Conservation (phyloP, 2,113 vertebrate species). For the Microtus montanus region DNA sequence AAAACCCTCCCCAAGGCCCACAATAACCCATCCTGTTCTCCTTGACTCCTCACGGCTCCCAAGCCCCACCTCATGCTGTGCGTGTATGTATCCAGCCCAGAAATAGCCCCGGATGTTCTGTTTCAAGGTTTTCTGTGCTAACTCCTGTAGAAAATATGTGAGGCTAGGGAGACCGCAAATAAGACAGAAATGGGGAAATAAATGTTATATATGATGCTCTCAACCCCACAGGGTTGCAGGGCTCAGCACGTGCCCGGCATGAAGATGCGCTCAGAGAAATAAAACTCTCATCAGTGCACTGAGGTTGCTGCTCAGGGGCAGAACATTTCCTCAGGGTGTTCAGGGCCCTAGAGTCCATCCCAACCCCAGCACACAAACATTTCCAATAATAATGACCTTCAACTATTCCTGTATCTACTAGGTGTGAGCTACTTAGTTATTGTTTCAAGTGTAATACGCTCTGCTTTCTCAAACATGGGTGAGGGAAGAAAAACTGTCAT, state of each 20-base stretch:
- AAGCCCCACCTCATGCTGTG: neutral
- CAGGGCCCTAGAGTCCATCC: neutral
- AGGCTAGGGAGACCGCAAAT: neutral
- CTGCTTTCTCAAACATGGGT: neutral
- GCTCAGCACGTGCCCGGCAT: neutral
- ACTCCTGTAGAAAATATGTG: neutral
- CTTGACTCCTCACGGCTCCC: neutral
- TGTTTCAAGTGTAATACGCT: neutral
- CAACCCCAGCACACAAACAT: neutral
- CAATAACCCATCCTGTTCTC: neutral
- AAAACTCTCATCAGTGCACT: neutral
- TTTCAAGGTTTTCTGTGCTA: neutral
- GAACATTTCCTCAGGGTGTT: neutral
- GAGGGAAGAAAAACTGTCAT: neutral
- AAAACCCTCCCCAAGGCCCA: neutral
- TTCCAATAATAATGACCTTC: neutral
- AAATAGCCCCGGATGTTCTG: neutral
- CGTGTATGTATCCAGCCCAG: rapidly evolving
- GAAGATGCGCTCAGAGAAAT: neutral
- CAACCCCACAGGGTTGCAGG: neutral
- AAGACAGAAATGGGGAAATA: neutral
- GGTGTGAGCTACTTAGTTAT: neutral
- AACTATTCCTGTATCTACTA: neutral
- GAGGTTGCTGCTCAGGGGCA: neutral
- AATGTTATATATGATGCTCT: neutral